Conservation (phyloP, 92 coral and sea anemone genomes). For the Zoanthus sansibaricus region DNA sequence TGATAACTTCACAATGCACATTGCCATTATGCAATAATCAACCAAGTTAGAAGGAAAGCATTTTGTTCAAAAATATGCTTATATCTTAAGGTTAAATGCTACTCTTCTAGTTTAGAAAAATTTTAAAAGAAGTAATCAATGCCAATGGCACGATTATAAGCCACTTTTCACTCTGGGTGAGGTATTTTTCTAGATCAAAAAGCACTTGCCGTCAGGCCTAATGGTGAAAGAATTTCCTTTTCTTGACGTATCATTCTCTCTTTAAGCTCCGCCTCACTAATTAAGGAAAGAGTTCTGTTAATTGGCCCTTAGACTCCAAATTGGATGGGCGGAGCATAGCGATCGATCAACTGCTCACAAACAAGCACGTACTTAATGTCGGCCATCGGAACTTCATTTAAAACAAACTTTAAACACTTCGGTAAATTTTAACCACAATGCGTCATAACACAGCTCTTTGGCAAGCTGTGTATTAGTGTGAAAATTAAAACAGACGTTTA, state of each 20-base stretch:
- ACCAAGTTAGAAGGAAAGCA: background rate
- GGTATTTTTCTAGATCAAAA: constrained; percentile 1
- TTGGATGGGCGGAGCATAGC: constrained; percentile 46
- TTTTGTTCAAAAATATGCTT: background rate
- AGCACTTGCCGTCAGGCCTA: constrained; percentile 1
- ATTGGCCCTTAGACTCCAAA: constrained; percentile 49
- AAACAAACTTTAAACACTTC: background rate
- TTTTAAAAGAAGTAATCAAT: background rate
- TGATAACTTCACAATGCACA: background rate
- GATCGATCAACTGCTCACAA: background rate
- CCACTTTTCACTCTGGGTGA: constrained; percentile 7
- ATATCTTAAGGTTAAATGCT: background rate
- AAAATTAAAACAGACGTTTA: constrained; percentile 10
- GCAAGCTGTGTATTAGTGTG: constrained; percentile 6
- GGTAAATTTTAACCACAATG: constrained; percentile 9
- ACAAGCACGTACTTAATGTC: constrained; percentile 20
- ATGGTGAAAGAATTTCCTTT: constrained; percentile 28
- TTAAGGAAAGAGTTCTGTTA: constrained; percentile 41
- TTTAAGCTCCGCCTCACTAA: constrained; percentile 41
- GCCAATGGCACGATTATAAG: background rate
- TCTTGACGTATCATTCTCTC: background rate
- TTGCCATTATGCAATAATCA: background rate
- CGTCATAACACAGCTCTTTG: constrained; percentile 16
- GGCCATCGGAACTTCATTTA: constrained; percentile 14
- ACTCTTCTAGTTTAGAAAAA: background rate